Percentiles rank a stretch among this genome's conserved stretches.
Evolutionary conservation across 2,888 invertebrate genomes (phyloP).

Genomic region (Callinectes sapidus): DNA sequence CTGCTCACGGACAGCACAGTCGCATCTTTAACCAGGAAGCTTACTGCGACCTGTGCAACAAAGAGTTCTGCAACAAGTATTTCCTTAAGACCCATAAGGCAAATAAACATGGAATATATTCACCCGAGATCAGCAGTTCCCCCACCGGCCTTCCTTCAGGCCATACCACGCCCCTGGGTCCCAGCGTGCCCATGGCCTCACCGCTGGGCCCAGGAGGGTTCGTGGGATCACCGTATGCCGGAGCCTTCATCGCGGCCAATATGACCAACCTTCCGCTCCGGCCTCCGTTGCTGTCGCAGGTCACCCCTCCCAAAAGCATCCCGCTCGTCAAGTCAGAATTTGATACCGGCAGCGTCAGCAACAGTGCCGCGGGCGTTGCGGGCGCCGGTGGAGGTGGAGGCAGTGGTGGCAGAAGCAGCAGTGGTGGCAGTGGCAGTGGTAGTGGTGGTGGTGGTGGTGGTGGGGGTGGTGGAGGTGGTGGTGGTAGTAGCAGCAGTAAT

Average conservation of each 20-base stretch:
- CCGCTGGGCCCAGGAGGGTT: slow-evolving; percentile 52
- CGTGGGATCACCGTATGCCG: slow-evolving; percentile 73
- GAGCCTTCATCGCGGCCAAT: slow-evolving; percentile 74
- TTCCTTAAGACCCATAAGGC: slow-evolving; percentile 95
- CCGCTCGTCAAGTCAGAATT: slow-evolving; percentile 36
- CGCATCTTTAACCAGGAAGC: slow-evolving; percentile 75
- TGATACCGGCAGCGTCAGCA: slow-evolving; percentile 22
- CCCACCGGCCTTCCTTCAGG: slow-evolving; percentile 61
- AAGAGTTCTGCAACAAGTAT: slow-evolving; percentile 84
- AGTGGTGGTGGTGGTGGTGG: slow-evolving; percentile 22
- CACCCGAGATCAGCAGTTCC: slow-evolving; percentile 74
- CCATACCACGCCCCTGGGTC: slow-evolving; percentile 56
- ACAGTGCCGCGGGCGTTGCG: slow-evolving; percentile 58
- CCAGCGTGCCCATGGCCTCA: slow-evolving; percentile 60
- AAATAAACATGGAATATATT: slow-evolving; percentile 96
- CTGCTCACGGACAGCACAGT: slow-evolving; percentile 54
- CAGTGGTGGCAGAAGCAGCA: slow-evolving; percentile 33
- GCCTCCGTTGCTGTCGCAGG: slow-evolving; percentile 72
- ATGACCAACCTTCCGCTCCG: slow-evolving; percentile 70
- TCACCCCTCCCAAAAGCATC: slow-evolving; percentile 55
- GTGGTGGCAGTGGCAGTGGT: slow-evolving; percentile 54
- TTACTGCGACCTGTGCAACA: slow-evolving; percentile 84
- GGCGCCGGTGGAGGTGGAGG: not conserved
- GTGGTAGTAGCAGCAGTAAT: not conserved
- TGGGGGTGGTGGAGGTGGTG: not conserved